phyloP scores from a whole-genome alignment of 2,888 invertebrate genomes.

The Sinodicranocentrus sp. region DNA sequence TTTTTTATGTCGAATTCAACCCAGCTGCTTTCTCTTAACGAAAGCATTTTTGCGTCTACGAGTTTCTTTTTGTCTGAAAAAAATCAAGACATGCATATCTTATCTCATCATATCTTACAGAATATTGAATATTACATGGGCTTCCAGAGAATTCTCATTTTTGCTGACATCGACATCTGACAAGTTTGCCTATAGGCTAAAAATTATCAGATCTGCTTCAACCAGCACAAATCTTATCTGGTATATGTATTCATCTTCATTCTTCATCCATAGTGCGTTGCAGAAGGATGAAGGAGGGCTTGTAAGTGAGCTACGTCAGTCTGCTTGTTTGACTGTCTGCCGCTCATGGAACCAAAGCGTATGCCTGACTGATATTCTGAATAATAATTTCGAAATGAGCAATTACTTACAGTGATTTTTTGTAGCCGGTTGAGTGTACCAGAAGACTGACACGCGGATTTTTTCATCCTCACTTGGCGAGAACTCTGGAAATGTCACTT shows the following conservation, averaged over 20 bases:
- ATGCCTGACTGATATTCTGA: neutral
- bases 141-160: conserved; percentile 9
- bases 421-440: conserved; percentile 81
- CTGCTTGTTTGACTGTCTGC: too few relatives aligned
- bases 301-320: too few relatives aligned
- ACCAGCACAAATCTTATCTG: neutral
- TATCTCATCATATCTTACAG: neutral
- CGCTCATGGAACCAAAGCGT: too few relatives aligned
- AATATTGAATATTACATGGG: neutral
- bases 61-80: conserved; percentile 79
- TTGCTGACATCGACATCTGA: conserved; percentile 16
- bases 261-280: too few relatives aligned
- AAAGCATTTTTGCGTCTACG: conserved; percentile 80
- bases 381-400: neutral
- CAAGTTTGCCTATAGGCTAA: neutral
- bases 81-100: neutral
- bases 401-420: conserved; percentile 81
- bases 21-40: conserved; percentile 78
- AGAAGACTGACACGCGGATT: conserved; percentile 82
- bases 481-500: conserved; percentile 37
- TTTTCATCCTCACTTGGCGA: conserved; percentile 80
- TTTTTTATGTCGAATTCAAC: conserved; percentile 80
- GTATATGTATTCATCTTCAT: too few relatives aligned
- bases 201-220: conserved; percentile 5
- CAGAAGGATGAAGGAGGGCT: too few relatives aligned